phyloP scores from a whole-genome alignment of 2,888 invertebrate genomes.

The Callyntrura sp. region DNA sequence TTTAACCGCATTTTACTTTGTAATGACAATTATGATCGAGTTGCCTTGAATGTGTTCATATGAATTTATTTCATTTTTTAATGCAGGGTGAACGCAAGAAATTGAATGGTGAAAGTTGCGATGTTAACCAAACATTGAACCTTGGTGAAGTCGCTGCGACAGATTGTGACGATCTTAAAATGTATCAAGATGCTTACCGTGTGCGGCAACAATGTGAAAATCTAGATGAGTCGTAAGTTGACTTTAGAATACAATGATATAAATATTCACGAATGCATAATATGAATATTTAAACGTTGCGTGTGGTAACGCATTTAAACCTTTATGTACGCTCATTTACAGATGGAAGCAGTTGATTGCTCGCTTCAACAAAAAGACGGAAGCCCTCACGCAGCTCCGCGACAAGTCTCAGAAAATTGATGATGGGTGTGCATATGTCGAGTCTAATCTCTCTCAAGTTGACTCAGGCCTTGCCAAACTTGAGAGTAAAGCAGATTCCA shows the following conservation, averaged over 20 bases:
- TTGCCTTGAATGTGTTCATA: too few relatives aligned
- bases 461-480: conserved; percentile 73
- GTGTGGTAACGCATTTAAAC: background rate
- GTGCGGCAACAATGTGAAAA: conserved; percentile 78
- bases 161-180: conserved; percentile 82
- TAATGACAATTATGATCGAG: too few relatives aligned
- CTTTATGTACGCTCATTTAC: background rate
- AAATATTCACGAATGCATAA: background rate
- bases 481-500: conserved; percentile 50
- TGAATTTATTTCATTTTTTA: conserved; percentile 12
- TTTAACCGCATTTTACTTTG: too few relatives aligned
- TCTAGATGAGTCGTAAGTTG: conserved; percentile 82
- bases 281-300: too few relatives aligned
- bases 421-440: conserved; percentile 81
- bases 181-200: conserved; percentile 79
- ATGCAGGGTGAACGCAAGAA: conserved; percentile 88
- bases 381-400: conserved; percentile 74
- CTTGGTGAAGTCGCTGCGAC: conserved; percentile 88
- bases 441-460: conserved; percentile 79
- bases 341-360: conserved; percentile 82
- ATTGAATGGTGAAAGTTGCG: conserved; percentile 91
- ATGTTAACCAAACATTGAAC: conserved; percentile 92
- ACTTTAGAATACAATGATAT: background rate
- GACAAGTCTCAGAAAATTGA: conserved; percentile 77
- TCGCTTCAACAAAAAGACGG: conserved; percentile 78